These are phyloP conservation scores for Diceros bicornis DNA, from an alignment of 2,797 vertebrate species.

Conservation along the genomic window DNA sequence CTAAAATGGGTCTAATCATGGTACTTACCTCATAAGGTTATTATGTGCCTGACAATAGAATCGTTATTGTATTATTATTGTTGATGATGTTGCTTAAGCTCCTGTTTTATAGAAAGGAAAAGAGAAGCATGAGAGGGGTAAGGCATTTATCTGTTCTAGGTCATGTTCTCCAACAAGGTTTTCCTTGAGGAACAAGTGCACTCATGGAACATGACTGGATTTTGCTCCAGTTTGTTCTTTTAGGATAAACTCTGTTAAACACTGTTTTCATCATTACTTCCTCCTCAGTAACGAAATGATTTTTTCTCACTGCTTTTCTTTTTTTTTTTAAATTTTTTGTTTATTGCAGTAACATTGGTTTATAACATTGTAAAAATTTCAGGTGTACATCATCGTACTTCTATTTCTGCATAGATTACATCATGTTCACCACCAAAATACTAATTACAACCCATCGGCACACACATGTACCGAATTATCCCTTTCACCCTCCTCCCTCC, in stretches of 20 bases:
- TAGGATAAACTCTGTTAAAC: not conserved
- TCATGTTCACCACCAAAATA: too few species aligned
- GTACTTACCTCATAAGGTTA: not conserved
- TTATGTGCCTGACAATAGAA: not conserved
- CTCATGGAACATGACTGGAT: not conserved
- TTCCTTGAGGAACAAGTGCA: not conserved
- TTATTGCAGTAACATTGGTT: too few species aligned
- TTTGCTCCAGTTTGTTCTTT: slow-evolving; percentile 13
- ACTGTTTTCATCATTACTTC: not conserved
- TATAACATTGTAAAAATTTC: too few species aligned
- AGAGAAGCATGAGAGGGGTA: not conserved
- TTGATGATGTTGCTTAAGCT: not conserved
- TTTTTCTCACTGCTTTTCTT: not conserved
- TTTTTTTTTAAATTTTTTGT: too few species aligned
- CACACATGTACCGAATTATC: too few species aligned
- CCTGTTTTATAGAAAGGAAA: not conserved
- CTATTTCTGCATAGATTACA: too few species aligned
- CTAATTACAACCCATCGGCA: too few species aligned
- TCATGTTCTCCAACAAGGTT: not conserved
- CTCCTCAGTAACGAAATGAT: not conserved
- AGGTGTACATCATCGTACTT: too few species aligned
- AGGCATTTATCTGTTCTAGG: not conserved
- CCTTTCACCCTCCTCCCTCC: too few species aligned
- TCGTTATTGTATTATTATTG: not conserved
- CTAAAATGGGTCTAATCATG: not conserved